Percentiles rank a stretch among this genome's conserved stretches.
These are phyloP conservation scores for Macrochelys suwanniensis DNA, from an alignment of 2,797 vertebrate genomes.

Conservation along the genomic window DNA sequence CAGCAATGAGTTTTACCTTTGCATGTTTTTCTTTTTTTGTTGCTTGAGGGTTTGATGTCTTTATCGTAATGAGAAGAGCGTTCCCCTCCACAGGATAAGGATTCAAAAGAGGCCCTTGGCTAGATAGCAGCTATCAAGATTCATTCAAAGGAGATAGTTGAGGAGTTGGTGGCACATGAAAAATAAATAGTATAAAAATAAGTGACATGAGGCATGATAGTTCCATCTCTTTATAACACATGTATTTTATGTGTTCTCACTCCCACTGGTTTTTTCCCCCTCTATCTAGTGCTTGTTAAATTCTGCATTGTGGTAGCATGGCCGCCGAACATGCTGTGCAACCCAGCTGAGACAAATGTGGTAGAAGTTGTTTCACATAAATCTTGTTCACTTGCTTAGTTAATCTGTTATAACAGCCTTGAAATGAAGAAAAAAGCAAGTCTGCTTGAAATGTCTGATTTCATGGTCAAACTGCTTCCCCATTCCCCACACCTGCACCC, in stretches of 20 bases:
- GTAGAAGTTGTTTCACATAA: slow-evolving; percentile 1
- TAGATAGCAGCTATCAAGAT: slow-evolving; percentile 10
- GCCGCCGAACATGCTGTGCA: not conserved
- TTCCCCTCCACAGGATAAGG: not conserved
- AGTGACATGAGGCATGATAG: not conserved
- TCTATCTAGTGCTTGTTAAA: slow-evolving; percentile 18
- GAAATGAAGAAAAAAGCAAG: slow-evolving; percentile 8
- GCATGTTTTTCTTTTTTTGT: not conserved
- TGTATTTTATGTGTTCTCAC: not conserved
- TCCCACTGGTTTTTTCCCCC: not conserved
- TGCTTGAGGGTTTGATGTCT: not conserved
- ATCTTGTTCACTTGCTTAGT: slow-evolving; percentile 28
- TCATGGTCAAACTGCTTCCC: not conserved
- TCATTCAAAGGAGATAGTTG: not conserved
- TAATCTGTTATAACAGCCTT: slow-evolving; percentile 44
- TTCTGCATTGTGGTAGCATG: not conserved
- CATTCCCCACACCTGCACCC: not conserved
- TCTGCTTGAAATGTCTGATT: not conserved
- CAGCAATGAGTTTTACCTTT: not conserved
- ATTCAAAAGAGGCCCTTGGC: slow-evolving; percentile 8
- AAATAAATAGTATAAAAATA: slow-evolving; percentile 37
- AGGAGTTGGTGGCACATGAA: not conserved
- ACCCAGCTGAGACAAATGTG: slow-evolving; percentile 39
- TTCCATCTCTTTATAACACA: not conserved
- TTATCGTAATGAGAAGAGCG: not conserved